These are phyloP conservation scores for Drosophila atroscutellata DNA, from an alignment of 2,888 invertebrate genomes.

Conservation along the genomic window DNA sequence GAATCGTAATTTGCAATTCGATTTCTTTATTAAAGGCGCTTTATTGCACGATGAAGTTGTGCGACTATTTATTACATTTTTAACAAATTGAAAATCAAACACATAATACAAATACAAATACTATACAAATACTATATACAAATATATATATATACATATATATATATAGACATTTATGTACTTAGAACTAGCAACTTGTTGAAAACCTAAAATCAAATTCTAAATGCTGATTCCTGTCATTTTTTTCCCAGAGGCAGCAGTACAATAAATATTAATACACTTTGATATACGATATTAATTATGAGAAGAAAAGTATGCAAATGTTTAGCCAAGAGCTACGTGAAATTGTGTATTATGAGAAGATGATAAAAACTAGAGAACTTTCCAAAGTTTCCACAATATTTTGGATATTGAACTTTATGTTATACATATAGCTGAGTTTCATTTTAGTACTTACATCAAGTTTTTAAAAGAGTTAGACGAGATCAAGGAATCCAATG, in stretches of 20 bases:
- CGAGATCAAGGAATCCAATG: slow-evolving; percentile 47
- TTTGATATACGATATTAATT: slow-evolving; percentile 70
- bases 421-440: slow-evolving; percentile 40
- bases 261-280: slow-evolving; percentile 60
- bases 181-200: slow-evolving; percentile 79
- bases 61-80: slow-evolving; percentile 68
- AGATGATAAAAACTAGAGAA: slow-evolving; percentile 26
- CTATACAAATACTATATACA: slow-evolving; percentile 19
- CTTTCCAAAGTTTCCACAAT: slow-evolving; percentile 59
- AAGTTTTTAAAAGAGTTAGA: slow-evolving; percentile 35
- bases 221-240: slow-evolving; percentile 64
- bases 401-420: slow-evolving; percentile 56
- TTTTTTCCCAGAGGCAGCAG: slow-evolving; percentile 34
- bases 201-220: slow-evolving; percentile 73
- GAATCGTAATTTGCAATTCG: slow-evolving; percentile 21
- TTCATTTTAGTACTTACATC: slow-evolving; percentile 44
- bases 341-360: slow-evolving; percentile 18
- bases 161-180: slow-evolving; percentile 66
- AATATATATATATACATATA: slow-evolving; percentile 32
- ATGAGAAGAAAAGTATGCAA: slow-evolving; percentile 29
- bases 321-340: slow-evolving; percentile 29
- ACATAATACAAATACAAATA: slow-evolving; percentile 64
- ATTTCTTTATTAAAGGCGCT: slow-evolving; percentile 43
- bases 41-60: slow-evolving; percentile 55
- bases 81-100: slow-evolving; percentile 71